These are phyloP conservation scores for Halictus quadricinctus DNA, from an alignment of 2,888 invertebrate species.

Conservation along the genomic window DNA sequence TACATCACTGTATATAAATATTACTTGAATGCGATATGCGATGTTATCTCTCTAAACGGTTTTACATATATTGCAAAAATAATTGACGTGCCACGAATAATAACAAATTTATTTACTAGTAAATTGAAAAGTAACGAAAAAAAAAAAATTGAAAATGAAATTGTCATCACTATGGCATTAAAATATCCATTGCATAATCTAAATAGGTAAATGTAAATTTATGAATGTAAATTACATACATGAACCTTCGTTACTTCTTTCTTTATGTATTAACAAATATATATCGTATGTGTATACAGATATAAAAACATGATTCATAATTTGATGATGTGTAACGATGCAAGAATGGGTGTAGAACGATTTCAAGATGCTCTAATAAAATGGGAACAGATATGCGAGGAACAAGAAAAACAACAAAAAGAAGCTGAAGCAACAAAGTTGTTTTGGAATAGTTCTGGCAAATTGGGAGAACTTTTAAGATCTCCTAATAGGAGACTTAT, in stretches of 20 bases:
- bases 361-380: constrained; percentile 85
- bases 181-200: constrained; percentile 86
- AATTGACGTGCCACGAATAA: constrained; percentile 85
- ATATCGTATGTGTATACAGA: constrained; percentile 73
- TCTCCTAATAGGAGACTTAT: constrained; percentile 89
- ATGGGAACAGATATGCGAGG: constrained; percentile 86
- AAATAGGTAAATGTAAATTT: constrained; percentile 76
- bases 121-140: constrained; percentile 84
- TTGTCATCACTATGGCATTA: constrained; percentile 85
- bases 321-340: constrained; percentile 82
- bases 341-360: constrained; percentile 83
- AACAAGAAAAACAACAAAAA: constrained; percentile 85
- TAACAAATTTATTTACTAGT: constrained; percentile 85
- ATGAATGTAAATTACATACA: constrained; percentile 47
- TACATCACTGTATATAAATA: constrained; percentile 88
- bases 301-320: constrained; percentile 86
- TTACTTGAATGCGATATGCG: constrained; percentile 88
- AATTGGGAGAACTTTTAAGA: constrained; percentile 86
- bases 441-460: constrained; percentile 90
- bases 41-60: constrained; percentile 89
- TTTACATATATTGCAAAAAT: constrained; percentile 87
- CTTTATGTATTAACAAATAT: constrained; percentile 26
- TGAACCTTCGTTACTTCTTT: neutral
- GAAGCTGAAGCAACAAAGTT: constrained; percentile 88
- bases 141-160: constrained; percentile 84